Evolutionary conservation across 2,888 invertebrate species (phyloP).

Genomic region (Zelleria hepariella): DNA sequence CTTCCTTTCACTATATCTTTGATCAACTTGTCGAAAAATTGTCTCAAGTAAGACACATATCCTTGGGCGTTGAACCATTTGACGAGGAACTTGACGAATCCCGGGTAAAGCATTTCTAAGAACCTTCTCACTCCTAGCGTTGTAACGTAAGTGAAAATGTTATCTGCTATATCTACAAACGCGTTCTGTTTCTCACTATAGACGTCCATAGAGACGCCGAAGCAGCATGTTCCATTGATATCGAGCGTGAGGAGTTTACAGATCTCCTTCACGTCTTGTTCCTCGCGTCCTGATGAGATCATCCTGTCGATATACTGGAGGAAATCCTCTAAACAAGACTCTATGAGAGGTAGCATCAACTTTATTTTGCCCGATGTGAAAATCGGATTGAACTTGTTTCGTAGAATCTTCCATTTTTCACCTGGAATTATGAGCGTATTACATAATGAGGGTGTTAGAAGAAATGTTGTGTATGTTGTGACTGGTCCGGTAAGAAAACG

Average conservation of each 20-base stretch:
- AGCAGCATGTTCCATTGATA: background rate
- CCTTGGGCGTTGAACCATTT: background rate
- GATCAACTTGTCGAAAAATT: constrained; percentile 14
- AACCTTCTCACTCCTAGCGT: background rate
- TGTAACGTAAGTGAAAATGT: background rate
- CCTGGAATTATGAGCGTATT: constrained; percentile 2
- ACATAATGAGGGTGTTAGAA: too few relatives aligned
- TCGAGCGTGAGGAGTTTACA: background rate
- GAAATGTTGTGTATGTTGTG: too few relatives aligned
- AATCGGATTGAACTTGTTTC: constrained; percentile 7
- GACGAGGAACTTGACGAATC: background rate
- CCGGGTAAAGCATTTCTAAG: constrained; percentile 4
- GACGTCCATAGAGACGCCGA: constrained; percentile 6
- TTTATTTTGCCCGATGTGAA: constrained; percentile 11
- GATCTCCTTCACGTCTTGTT: background rate
- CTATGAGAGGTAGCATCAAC: constrained; percentile 7
- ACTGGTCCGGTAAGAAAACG: background rate
- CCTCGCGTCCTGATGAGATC: background rate
- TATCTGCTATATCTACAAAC: constrained; percentile 2
- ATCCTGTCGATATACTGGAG: background rate
- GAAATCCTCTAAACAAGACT: background rate
- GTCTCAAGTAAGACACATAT: background rate
- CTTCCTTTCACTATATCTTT: constrained; percentile 12
- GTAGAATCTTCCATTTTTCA: constrained; percentile 6
- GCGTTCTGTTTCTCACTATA: constrained; percentile 4